Evolutionary conservation across 2,797 vertebrate species (phyloP).

Genomic region (Sus cebifrons): DNA sequence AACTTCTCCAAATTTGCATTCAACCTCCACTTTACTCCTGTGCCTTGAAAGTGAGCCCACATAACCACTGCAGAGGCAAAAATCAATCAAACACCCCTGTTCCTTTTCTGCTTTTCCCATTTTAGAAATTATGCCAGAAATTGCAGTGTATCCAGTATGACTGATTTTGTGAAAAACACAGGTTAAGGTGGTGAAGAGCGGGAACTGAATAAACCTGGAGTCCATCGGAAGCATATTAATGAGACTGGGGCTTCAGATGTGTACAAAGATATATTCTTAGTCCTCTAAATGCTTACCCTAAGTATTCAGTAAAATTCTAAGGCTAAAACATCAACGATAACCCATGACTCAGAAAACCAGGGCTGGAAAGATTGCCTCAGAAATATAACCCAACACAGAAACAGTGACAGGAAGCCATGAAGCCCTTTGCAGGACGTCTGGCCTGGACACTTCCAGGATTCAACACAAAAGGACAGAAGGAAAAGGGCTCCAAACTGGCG

Average conservation of each 20-base stretch:
- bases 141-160: neutral
- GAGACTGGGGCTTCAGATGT: neutral
- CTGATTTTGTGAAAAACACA: neutral
- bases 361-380: neutral
- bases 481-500: neutral
- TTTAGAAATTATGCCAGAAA: conserved; percentile 24
- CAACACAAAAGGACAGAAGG: neutral
- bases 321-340: conserved; percentile 18
- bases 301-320: neutral
- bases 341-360: neutral
- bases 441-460: neutral
- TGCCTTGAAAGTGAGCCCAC: neutral
- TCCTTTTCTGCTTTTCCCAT: neutral
- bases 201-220: neutral
- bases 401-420: neutral
- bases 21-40: conserved; percentile 1
- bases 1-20: neutral
- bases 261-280: neutral
- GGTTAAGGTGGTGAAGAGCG: neutral
- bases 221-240: neutral
- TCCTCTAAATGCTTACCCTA: neutral
- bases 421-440: neutral
- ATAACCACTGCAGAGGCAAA: neutral
- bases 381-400: neutral
- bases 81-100: neutral